These are phyloP conservation scores for Psettodes erumei DNA, from an alignment of 2,113 vertebrate genomes.

Conservation along the genomic window DNA sequence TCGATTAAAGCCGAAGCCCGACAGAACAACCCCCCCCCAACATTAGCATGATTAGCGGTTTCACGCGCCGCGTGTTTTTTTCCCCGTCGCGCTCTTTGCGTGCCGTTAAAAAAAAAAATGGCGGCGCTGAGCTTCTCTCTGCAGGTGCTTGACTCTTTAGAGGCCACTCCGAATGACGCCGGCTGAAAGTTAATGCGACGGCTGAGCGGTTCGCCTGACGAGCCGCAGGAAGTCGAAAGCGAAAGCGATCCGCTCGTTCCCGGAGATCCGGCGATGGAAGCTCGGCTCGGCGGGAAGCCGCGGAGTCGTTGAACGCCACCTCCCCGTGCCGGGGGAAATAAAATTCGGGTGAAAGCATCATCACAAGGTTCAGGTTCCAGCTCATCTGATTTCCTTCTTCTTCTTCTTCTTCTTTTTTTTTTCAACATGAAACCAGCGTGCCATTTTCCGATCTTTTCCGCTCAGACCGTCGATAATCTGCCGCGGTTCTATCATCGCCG, in stretches of 20 bases:
- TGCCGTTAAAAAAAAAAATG: conserved; percentile 27
- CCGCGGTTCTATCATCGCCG: conserved; percentile 3
- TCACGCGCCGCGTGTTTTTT: conserved; percentile 48
- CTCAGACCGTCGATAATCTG: conserved; percentile 1
- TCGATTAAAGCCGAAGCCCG: conserved; percentile 40
- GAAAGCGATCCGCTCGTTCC: no score
- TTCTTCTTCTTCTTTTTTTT: not conserved
- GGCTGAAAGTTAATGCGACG: no score
- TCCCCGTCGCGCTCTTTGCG: conserved; percentile 22
- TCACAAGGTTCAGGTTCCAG: no score
- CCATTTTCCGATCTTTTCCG: conserved; percentile 15
- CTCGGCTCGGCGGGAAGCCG: no score
- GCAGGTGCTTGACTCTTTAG: conserved; percentile 3
- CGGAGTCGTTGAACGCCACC: no score
- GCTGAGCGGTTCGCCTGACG: no score
- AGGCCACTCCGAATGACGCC: not conserved
- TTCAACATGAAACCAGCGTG: not conserved
- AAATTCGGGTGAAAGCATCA: no score
- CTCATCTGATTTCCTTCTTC: not conserved
- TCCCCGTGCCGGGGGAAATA: no score
- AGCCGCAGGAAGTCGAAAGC: no score
- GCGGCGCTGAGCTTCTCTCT: no score
- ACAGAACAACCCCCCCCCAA: conserved; percentile 20
- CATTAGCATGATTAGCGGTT: conserved; percentile 62
- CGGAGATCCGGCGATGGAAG: no score